Percentiles rank a stretch among this genome's conserved stretches.
These are phyloP conservation scores for Panurus biarmicus DNA, from an alignment of 2,113 vertebrate species.

Conservation along the genomic window DNA sequence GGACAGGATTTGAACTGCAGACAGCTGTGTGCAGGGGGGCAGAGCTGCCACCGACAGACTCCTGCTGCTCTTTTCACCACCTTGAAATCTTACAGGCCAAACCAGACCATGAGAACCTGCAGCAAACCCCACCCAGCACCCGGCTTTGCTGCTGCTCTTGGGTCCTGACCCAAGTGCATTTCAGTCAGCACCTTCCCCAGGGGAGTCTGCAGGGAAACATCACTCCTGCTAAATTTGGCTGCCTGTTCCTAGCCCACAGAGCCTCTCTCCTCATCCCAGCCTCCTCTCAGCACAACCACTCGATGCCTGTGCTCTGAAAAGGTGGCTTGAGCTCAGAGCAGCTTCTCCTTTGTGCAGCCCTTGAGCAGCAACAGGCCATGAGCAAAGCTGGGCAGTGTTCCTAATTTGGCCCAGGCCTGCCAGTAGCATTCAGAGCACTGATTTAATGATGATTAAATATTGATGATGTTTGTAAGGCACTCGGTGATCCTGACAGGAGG, in stretches of 20 bases:
- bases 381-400: not conserved
- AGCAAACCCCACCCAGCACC: not conserved
- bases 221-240: not conserved
- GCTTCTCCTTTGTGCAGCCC: not conserved
- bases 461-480: constrained; percentile 26
- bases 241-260: not conserved
- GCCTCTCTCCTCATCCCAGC: not conserved
- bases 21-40: not conserved
- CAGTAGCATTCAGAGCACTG: not conserved
- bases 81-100: not conserved
- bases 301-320: not conserved
- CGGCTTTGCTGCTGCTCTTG: not conserved
- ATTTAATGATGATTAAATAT: not conserved
- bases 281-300: not conserved
- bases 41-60: not conserved
- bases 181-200: not conserved
- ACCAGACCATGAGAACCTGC: not conserved
- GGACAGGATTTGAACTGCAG: not conserved
- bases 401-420: not conserved
- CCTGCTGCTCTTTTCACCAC: not conserved
- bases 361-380: not conserved
- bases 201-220: not conserved
- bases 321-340: not conserved
- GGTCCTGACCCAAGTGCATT: not conserved
- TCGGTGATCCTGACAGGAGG: not conserved